These are phyloP conservation scores for Malthinus seriepunctatus DNA, from an alignment of 2,888 invertebrate species.

Conservation along the genomic window DNA sequence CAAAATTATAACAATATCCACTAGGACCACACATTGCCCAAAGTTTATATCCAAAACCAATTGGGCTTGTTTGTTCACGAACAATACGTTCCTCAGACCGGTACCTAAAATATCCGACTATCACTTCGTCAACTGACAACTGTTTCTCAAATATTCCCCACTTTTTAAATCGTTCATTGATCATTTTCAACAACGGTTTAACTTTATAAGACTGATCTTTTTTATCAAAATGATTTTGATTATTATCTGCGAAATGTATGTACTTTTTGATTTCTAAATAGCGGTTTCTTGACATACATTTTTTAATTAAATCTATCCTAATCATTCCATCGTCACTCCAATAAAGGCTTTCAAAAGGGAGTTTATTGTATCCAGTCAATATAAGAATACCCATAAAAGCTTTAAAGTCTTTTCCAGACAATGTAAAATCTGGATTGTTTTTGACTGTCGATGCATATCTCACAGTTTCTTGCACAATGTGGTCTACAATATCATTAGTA, in stretches of 20 bases:
- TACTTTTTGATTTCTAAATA: conserved; percentile 13
- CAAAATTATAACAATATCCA: conserved; percentile 35
- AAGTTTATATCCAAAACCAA: conserved; percentile 40
- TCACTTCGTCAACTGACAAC: conserved; percentile 3
- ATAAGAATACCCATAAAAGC: neutral
- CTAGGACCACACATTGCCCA: conserved; percentile 35
- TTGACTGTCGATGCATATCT: neutral
- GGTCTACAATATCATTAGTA: neutral
- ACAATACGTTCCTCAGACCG: conserved; percentile 38
- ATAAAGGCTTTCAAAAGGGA: neutral
- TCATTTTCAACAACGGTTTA: conserved; percentile 1
- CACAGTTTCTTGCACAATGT: neutral
- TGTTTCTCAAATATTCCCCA: neutral
- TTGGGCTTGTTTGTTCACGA: conserved; percentile 37
- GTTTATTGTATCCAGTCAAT: neutral
- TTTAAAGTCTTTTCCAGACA: neutral
- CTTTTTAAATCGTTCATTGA: conserved; percentile 11
- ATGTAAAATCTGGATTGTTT: neutral
- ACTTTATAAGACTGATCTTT: conserved; percentile 17
- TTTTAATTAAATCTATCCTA: neutral
- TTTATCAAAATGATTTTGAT: conserved; percentile 11
- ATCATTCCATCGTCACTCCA: neutral
- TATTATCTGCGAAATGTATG: conserved; percentile 15
- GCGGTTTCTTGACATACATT: conserved; percentile 3
- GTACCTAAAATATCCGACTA: conserved; percentile 5